Percentiles rank a stretch among this genome's conserved stretches.
Evolutionary conservation across 1,140 invertebrate species (phyloP).

Genomic region (Penaeus indicus): DNA sequence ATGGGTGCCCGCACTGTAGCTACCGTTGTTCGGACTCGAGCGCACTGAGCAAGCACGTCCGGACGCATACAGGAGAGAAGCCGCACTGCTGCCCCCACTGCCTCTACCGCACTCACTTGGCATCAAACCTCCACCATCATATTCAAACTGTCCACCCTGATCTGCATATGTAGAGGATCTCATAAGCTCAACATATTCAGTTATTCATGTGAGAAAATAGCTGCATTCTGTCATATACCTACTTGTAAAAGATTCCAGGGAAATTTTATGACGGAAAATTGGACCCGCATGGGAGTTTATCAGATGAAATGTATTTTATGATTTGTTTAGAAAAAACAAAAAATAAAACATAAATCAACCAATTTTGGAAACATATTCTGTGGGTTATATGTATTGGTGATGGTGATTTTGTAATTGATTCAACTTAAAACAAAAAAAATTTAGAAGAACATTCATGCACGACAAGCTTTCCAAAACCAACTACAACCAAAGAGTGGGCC

Average conservation of each 20-base stretch:
- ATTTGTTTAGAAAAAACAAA: no score
- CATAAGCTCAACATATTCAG: background rate
- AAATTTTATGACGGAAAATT: background rate
- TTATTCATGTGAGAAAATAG: background rate
- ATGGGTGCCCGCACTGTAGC: conserved; percentile 47
- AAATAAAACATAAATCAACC: no score
- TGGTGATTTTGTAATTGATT: no score
- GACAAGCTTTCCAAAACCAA: no score
- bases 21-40: conserved; percentile 56
- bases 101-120: conserved; percentile 48
- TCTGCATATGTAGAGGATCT: background rate
- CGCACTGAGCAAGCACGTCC: conserved; percentile 52
- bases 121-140: conserved; percentile 46
- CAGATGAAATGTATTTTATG: no score
- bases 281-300: no score
- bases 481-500: background rate
- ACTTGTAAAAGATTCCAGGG: background rate
- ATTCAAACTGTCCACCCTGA: conserved; percentile 42
- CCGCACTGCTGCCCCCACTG: conserved; percentile 49
- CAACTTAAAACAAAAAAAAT: no score
- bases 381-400: no score
- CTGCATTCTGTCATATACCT: background rate
- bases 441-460: no score
- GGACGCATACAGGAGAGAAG: conserved; percentile 51
- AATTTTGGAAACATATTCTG: no score